phyloP scores from a whole-genome alignment of 2,113 vertebrate species.

The Diphyllodes magnificus region DNA sequence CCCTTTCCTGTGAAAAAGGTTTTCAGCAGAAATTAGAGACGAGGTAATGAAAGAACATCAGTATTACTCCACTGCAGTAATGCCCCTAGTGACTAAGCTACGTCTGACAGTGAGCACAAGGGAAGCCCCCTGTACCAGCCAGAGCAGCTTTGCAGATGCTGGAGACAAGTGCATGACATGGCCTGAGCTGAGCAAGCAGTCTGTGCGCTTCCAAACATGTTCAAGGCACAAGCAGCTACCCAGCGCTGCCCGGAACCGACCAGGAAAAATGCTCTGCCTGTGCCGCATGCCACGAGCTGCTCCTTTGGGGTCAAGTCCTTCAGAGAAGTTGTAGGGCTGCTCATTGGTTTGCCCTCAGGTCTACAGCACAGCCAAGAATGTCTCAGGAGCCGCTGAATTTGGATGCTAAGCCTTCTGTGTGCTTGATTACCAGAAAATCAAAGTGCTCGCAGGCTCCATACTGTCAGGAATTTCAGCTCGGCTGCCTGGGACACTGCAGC shows the following conservation, averaged over 20 bases:
- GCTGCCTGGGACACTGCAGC: not conserved
- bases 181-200: not conserved
- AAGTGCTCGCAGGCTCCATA: not conserved
- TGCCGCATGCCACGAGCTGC: fast-evolving
- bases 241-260: fast-evolving
- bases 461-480: not conserved
- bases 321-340: not conserved
- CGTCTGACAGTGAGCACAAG: fast-evolving
- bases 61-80: not conserved
- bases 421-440: not conserved
- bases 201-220: too few relatives aligned
- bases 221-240: not conserved
- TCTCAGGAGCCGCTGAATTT: not conserved
- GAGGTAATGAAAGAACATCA: not conserved
- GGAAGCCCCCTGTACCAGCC: not conserved
- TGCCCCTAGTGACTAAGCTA: not conserved
- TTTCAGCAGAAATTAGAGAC: not conserved
- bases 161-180: fast-evolving
- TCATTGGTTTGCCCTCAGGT: not conserved
- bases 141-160: not conserved
- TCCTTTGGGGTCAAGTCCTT: not conserved
- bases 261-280: fast-evolving
- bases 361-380: fast-evolving
- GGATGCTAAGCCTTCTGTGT: fast-evolving
- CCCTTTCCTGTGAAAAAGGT: not conserved